Base-by-base conservation (phyloP, 2,113 vertebrate genomes). In the Mobula hypostoma region DNA sequence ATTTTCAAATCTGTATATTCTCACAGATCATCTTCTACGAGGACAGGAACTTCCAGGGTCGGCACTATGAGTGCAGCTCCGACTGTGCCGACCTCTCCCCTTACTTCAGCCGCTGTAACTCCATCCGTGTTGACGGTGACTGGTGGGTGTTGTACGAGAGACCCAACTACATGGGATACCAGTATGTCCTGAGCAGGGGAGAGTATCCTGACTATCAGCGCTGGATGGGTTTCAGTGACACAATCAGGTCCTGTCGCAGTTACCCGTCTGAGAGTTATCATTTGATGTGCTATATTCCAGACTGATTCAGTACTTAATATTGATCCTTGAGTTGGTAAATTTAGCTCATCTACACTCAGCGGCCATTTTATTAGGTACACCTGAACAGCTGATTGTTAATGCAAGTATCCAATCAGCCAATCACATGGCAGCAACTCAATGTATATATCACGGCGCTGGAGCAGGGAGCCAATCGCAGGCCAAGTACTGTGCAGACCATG, bases 121-220 rank as follows among this genome's bases (percentile, higher is more conserved):
- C 95, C 36, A 94, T 94, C 77, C 94, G 68, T 36, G 95, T 95
- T 5, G 40, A 94, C 11, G 94, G 82, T 40, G 95, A 94, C 27
- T 87, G 94, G 94, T 97, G 97, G 96, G 96, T 97, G 63, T 74
- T 97, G 3, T 96, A 96, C 5, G 96, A 97, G 94, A 96, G 95
- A 94, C 95, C 96, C 0, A 96, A 95, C 68, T 95, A 94, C 87
- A 94, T 58, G 56, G 95, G 95, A 77, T 94, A 94, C 58, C 94
- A 36, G 36, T 36, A 36, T 36, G 36, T 36, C 36, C 36, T 36
- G 36, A 36, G 36, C 36, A 36, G 36, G 66, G 66, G 66, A 6
- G 66, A 68, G 66, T 87, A 87, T 87, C 82, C 82, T 87, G 82
- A 87, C 82, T 87, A 87, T 48, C 82, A 87, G 82, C 82, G 48